Percentiles rank a stretch among this genome's conserved stretches.
Evolutionary conservation across 2,113 vertebrate genomes (phyloP).

Genomic region (Dicaeum eximium): DNA sequence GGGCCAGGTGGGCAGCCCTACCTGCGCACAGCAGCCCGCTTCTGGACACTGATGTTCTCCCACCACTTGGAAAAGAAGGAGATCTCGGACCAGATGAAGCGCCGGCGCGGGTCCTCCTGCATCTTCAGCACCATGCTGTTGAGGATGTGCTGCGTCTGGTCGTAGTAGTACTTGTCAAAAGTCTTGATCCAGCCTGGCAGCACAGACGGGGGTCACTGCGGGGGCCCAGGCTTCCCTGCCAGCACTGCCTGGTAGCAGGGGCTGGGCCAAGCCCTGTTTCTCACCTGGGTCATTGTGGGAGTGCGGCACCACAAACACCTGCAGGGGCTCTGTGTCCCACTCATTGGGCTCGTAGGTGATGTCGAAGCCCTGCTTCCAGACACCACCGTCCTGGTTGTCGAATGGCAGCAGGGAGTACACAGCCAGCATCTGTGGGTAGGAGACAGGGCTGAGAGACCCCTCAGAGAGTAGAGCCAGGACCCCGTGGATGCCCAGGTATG

Average conservation of each 20-base stretch:
- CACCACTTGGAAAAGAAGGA: conserved; percentile 97
- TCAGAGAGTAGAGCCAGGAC: neutral
- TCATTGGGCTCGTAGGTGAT: conserved; percentile 87
- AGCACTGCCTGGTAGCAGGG: rapidly evolving
- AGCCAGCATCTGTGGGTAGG: conserved; percentile 82
- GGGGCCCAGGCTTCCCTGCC: neutral
- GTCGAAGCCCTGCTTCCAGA: conserved; percentile 98
- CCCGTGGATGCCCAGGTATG: rapidly evolving
- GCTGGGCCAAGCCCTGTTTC: neutral
- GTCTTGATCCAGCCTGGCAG: conserved; percentile 95
- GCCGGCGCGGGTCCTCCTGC: conserved; percentile 88
- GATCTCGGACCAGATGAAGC: conserved; percentile 97
- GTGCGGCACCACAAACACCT: conserved; percentile 95
- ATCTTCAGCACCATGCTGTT: conserved; percentile 97
- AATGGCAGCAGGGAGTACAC: conserved; percentile 89
- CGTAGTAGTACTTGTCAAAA: conserved; percentile 96
- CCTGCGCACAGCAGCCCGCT: conserved; percentile 88
- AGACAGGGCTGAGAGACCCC: neutral
- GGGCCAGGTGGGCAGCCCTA: neutral
- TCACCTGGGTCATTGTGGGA: conserved; percentile 98
- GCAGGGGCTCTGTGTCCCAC: conserved; percentile 88
- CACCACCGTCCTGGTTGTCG: conserved; percentile 92
- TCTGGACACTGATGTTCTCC: conserved; percentile 87
- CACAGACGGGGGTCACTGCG: neutral
- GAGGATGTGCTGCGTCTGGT: conserved; percentile 97